A percentile compares a stretch with the other conserved stretches of the same genome.
Conservation (phyloP, 2,797 vertebrate species). For the Gorsachius magnificus region DNA sequence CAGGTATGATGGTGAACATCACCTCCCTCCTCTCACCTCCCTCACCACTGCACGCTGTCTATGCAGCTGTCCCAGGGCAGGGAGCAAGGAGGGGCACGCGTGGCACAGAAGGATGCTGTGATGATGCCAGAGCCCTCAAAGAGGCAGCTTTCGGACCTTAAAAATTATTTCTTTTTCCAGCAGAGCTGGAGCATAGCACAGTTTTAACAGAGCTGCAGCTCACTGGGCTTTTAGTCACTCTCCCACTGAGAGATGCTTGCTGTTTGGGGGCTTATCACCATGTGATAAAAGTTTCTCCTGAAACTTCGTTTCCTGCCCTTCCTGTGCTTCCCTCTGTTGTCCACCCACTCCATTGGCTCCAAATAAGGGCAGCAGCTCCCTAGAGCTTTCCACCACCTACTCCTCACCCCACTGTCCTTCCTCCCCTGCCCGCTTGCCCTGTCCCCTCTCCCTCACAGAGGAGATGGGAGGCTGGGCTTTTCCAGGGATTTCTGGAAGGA, state of each 20-base stretch:
- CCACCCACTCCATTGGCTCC: neutral
- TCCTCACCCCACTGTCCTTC: constrained; percentile 14
- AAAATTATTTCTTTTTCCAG: neutral
- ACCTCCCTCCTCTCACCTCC: neutral
- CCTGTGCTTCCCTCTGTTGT: neutral
- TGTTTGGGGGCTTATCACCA: neutral
- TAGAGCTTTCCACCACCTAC: constrained; percentile 5
- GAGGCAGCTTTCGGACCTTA: neutral
- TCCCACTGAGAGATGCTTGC: neutral
- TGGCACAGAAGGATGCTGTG: neutral
- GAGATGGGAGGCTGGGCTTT: neutral
- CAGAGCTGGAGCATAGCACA: rapidly evolving
- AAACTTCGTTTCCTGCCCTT: constrained; percentile 3
- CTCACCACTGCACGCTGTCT: rapidly evolving
- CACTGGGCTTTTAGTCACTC: neutral
- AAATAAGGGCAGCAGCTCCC: neutral
- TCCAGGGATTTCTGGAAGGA: neutral
- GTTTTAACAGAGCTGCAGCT: neutral
- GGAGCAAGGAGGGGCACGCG: neutral
- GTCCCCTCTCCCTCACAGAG: neutral
- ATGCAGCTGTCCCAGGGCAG: neutral
- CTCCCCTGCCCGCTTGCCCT: neutral
- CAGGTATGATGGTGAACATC: neutral
- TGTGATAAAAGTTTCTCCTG: neutral
- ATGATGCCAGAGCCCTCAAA: neutral